These are phyloP conservation scores for Entosphenus tridentatus DNA, from an alignment of 2,113 vertebrate species.

Conservation along the genomic window DNA sequence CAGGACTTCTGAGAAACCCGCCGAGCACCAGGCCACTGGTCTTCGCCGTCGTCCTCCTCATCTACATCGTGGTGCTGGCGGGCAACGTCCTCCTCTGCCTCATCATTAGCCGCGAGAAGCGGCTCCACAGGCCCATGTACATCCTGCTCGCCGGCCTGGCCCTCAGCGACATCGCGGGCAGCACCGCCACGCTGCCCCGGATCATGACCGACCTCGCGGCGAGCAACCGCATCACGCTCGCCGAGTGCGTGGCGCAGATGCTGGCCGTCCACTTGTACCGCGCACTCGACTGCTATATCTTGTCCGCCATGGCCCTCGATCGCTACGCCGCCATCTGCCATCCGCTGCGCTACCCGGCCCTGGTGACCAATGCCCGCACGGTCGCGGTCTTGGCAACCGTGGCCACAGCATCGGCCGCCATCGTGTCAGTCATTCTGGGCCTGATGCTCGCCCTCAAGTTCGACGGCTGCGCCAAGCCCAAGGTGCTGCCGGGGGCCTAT, in stretches of 20 bases:
- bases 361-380: constrained; percentile 1
- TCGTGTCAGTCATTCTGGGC: neutral
- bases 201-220: neutral
- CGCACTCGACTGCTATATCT: neutral
- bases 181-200: neutral
- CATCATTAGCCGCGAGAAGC: neutral
- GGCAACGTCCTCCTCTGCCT: neutral
- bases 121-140: neutral
- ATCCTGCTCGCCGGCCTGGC: neutral
- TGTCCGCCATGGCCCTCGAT: neutral
- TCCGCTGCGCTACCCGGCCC: neutral
- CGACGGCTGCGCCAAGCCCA: neutral
- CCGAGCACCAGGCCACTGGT: neutral
- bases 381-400: neutral
- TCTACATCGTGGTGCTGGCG: neutral
- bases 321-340: constrained; percentile 1
- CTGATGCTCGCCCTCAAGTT: neutral
- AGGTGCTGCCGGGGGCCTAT: neutral
- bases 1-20: neutral
- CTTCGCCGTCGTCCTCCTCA: neutral
- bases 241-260: neutral
- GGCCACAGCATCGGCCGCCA: neutral
- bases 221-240: neutral
- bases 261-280: neutral
- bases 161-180: neutral